Evolutionary conservation across 2,113 vertebrate genomes (phyloP).

Genomic region (Sapajus apella): DNA sequence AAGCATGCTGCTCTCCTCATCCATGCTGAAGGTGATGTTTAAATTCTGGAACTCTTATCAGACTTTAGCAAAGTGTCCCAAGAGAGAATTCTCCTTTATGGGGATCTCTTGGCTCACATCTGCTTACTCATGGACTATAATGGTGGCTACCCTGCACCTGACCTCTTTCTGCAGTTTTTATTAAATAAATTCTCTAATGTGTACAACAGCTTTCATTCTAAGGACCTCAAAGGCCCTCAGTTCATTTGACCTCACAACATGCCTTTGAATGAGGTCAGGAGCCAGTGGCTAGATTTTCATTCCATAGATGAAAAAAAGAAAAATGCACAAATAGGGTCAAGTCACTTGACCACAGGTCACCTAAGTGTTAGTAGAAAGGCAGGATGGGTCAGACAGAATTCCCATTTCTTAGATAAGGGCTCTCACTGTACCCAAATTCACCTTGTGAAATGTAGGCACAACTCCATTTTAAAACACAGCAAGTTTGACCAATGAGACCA

Average conservation of each 20-base stretch:
- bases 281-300: neutral
- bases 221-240: constrained; percentile 47
- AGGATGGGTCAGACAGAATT: neutral
- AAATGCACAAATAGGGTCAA: neutral
- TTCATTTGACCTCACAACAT: constrained; percentile 1
- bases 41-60: neutral
- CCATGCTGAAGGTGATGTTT: neutral
- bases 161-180: constrained; percentile 43
- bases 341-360: constrained; percentile 15
- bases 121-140: constrained; percentile 8
- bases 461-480: neutral
- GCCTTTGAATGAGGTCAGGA: constrained; percentile 37
- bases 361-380: neutral
- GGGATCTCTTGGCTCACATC: neutral
- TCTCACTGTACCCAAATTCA: constrained; percentile 4
- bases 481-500: constrained; percentile 10
- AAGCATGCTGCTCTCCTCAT: neutral
- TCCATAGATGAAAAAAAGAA: neutral
- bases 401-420: neutral
- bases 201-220: constrained; percentile 39
- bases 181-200: constrained; percentile 32
- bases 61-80: neutral
- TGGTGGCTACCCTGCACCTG: neutral
- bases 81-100: neutral
- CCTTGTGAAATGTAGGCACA: constrained; percentile 43